Conservation (phyloP, 2,797 vertebrate species). For the Corythornis leucogaster region DNA sequence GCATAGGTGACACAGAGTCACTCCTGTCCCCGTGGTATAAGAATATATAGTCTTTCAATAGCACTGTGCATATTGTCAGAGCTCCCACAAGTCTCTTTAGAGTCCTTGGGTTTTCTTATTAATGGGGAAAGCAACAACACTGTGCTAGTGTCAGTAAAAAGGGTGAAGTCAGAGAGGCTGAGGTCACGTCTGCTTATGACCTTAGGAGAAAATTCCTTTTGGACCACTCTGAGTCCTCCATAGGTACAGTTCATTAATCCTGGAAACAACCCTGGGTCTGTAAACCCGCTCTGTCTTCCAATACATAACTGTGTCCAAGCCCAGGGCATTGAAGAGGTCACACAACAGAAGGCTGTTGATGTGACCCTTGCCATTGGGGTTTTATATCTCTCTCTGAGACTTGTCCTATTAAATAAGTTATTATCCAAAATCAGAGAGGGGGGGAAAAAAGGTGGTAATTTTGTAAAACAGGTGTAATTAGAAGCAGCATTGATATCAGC, state of each 20-base stretch:
- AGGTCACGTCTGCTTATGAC: not conserved
- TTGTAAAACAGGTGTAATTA: not conserved
- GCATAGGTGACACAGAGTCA: not conserved
- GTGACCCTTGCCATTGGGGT: not conserved
- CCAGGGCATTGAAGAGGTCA: not conserved
- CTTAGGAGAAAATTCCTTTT: not conserved
- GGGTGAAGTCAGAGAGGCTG: not conserved
- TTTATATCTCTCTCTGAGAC: not conserved
- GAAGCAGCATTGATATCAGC: not conserved
- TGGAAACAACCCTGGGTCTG: not conserved
- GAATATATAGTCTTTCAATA: not conserved
- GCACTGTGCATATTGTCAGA: not conserved
- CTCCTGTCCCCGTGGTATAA: not conserved
- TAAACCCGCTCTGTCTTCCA: not conserved
- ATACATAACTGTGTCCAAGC: not conserved
- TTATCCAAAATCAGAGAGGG: not conserved
- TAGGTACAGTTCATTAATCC: not conserved
- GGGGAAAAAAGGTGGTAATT: rapidly evolving
- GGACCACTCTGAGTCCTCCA: not conserved
- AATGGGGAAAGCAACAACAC: not conserved
- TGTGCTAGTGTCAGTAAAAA: not conserved
- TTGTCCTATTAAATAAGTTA: not conserved
- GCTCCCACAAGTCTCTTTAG: not conserved
- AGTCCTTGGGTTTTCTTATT: not conserved
- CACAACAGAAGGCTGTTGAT: not conserved